Evolutionary conservation across 2,888 invertebrate genomes (phyloP).

Genomic region (Laspeyria flexula): DNA sequence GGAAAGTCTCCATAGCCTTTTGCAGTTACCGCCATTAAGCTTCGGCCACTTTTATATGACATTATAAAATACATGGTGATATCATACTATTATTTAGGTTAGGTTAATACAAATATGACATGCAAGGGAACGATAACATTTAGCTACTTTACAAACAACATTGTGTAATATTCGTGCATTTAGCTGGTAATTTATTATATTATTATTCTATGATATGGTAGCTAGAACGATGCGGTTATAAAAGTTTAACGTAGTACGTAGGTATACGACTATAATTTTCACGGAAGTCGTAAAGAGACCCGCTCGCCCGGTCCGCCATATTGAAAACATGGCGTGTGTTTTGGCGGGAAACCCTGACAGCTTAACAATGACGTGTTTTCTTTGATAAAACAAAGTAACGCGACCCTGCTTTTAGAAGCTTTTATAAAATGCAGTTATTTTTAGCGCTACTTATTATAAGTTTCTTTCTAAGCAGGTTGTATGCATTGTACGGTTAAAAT

Average conservation of each 20-base stretch:
- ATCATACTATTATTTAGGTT: neutral
- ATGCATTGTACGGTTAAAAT: no score
- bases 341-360: slow-evolving; percentile 62
- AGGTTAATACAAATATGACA: neutral
- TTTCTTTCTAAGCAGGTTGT: neutral
- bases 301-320: slow-evolving; percentile 63
- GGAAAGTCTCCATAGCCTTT: no score
- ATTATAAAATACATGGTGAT: no score
- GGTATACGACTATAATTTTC: slow-evolving; percentile 75
- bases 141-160: slow-evolving; percentile 34
- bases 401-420: neutral
- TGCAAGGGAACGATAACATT: slow-evolving; percentile 11
- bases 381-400: slow-evolving; percentile 18
- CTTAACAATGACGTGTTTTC: slow-evolving; percentile 26
- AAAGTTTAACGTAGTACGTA: slow-evolving; percentile 79
- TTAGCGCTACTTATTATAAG: neutral
- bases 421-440: neutral
- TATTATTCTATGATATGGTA: slow-evolving; percentile 50
- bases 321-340: slow-evolving; percentile 70
- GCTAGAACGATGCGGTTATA: slow-evolving; percentile 60
- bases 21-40: no score
- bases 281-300: slow-evolving; percentile 78
- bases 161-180: slow-evolving; percentile 50
- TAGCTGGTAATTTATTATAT: slow-evolving; percentile 61
- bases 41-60: no score